Evolutionary conservation across 2,113 vertebrate genomes (phyloP), one percentile per base, ranked within the genome.

Genomic region (Pelvicachromis taeniatus): DNA sequence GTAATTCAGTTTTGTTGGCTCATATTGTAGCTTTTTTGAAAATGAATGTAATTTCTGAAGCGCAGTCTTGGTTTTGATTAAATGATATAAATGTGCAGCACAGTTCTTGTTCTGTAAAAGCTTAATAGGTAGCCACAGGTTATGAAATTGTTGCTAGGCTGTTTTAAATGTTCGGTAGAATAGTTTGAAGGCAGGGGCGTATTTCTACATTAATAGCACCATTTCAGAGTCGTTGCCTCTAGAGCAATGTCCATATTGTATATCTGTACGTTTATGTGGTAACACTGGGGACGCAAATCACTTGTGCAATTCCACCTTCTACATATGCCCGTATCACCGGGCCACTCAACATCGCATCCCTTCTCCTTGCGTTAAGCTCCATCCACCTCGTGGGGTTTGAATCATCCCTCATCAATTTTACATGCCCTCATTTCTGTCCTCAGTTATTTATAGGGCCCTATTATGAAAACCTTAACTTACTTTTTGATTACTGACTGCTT

Each of bases 381-480:
- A 78, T 85, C 75, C 65, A 90, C 86, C 87, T 93, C 78, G 3
- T 86, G 89, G 88, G 89, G 84, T 91, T 93, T 94, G 91, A 95
- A 91, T 95, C 93, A 91, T 92, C 94, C 87, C 88, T 91, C 95
- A 95, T 95, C 90, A 91, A 94, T 95, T 95, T 94, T 91, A 90
- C 87, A 94, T 92, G 93, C 83, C 92, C 92, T 95, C 89, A 88
- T 95, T 95, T 94, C 94, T 95, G 89, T 93, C 90, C 90, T 88
- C 82, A 88, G 92, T 93, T 96, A 95, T 96, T 95, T 95, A 93
- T 95, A 95, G 94, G 92, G 85, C 75, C 82, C 91, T 94, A 95
- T 95, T 96, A 95, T 95, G 91, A 95, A 95, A 95, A 91, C 91
- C 91, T 89, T 93, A 93, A 95, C 94, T 95, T 93, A 92, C 92